Base-by-base conservation (phyloP, 2,888 invertebrate genomes). In the Patella depressa region DNA sequence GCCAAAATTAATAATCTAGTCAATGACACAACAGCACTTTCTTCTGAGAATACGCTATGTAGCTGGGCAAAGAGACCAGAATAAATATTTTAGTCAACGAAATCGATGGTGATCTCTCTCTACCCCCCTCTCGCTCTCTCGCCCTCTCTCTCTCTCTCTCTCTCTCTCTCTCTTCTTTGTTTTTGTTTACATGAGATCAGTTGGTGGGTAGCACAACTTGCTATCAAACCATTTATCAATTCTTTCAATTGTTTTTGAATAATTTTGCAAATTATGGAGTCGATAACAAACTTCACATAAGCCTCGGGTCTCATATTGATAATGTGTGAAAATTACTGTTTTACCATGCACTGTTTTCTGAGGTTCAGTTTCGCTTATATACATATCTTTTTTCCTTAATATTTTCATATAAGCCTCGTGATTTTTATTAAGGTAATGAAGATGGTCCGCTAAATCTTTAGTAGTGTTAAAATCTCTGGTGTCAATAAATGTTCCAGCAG, bases 221-320 rank as follows among this genome's bases (percentile, higher is more conserved):
- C 4, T 9, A 45, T 24, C 54, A 55, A 54, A 73, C 73, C 73
- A 73, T n/a, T n/a, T 14, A 3, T 15, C 19, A 34, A 73, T 73
- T 15, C 55, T 29, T 29, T 24, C 24, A 29, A 55, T 55, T 17
- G 73, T 54, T 73, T 73, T 57, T 24, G 14, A 24, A 29, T 73
- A 73, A 2, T 57, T 65, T 65, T 65, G n/a, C n/a, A 65, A 2
- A 19, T 65, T 65, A n/a, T 19, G 11, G 0, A 65, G 19, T 15
- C 65, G 65, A 15, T 19, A 19, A 19, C 65, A 65, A n/a, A 19
- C n/a, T 19, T 65, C n/a, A 65, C 65, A 65, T 12, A 65, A 19
- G n/a, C 19, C 9, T 1, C 19, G n/a, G 7, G n/a, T 19, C 9
- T 65, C 65, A 65, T 3, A 65, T 19, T 17, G 65, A 15, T 65